phyloP scores from a whole-genome alignment of 2,113 vertebrate species.

The Callospermophilus lateralis region DNA sequence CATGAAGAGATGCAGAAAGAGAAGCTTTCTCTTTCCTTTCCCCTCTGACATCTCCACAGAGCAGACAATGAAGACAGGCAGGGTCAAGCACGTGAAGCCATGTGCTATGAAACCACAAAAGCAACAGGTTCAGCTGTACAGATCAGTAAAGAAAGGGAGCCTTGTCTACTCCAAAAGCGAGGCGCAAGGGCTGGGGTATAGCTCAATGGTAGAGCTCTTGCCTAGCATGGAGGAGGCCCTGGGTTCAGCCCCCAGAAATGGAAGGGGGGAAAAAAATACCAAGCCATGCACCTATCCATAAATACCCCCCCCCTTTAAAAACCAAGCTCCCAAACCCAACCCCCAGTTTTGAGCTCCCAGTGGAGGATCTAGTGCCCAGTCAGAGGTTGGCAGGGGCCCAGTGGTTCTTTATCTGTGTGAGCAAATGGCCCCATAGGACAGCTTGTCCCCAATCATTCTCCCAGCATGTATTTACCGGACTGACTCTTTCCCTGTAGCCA shows the following conservation, averaged over 20 bases:
- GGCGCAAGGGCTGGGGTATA: too few relatives aligned
- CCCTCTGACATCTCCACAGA: neutral
- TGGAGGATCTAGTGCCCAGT: neutral
- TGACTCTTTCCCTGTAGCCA: neutral
- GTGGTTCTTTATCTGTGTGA: neutral
- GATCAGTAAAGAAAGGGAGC: neutral
- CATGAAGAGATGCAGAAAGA: neutral
- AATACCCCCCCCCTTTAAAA: neutral
- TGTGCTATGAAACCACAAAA: neutral
- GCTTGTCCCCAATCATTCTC: neutral
- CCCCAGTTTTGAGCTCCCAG: neutral
- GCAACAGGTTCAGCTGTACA: neutral
- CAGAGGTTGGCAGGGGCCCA: neutral
- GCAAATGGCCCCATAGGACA: neutral
- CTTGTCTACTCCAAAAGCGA: too few relatives aligned
- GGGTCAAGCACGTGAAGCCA: neutral
- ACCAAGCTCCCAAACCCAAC: neutral
- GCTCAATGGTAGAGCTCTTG: neutral
- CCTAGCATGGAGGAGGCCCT: neutral
- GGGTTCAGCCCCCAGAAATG: neutral
- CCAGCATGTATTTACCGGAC: neutral
- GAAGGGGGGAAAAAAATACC: neutral
- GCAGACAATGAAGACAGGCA: neutral
- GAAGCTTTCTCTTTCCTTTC: conserved; percentile 15
- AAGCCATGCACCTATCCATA: neutral